A percentile compares a stretch with the other conserved stretches of the same genome.
Conservation (phyloP, 2,797 vertebrate species). For the Carduelis carduelis region DNA sequence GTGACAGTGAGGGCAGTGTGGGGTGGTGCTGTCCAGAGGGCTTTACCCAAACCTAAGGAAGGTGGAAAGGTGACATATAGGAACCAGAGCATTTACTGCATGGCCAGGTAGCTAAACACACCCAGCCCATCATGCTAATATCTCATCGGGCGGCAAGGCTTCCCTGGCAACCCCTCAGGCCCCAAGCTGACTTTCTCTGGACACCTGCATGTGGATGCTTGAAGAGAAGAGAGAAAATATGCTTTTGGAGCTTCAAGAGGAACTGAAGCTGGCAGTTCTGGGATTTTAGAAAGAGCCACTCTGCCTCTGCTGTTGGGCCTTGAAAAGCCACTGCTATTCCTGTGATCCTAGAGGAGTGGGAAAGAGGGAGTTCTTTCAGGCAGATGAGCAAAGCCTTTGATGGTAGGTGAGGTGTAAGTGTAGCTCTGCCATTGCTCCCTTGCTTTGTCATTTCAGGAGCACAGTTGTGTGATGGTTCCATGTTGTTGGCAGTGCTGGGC, state of each 20-base stretch:
- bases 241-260: not conserved
- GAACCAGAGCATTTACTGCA: not conserved
- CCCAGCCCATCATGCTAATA: not conserved
- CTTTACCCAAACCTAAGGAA: not conserved
- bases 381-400: not conserved
- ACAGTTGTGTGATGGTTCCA: not conserved
- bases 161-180: not conserved
- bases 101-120: not conserved
- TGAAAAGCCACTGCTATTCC: not conserved
- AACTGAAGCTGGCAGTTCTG: not conserved
- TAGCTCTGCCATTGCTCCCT: not conserved
- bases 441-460: not conserved
- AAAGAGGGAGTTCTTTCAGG: not conserved
- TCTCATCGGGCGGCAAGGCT: not conserved
- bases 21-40: not conserved
- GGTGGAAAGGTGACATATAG: not conserved
- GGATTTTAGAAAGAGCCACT: not conserved
- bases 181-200: not conserved
- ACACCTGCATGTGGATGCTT: not conserved
- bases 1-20: not conserved
- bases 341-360: not conserved
- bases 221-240: not conserved
- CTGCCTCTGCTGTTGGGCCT: not conserved
- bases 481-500: not conserved
- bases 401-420: not conserved